Percentiles rank a stretch among this genome's conserved stretches.
These are phyloP conservation scores for Ceratotherium simum DNA, from an alignment of 2,113 vertebrate genomes.

Conservation along the genomic window DNA sequence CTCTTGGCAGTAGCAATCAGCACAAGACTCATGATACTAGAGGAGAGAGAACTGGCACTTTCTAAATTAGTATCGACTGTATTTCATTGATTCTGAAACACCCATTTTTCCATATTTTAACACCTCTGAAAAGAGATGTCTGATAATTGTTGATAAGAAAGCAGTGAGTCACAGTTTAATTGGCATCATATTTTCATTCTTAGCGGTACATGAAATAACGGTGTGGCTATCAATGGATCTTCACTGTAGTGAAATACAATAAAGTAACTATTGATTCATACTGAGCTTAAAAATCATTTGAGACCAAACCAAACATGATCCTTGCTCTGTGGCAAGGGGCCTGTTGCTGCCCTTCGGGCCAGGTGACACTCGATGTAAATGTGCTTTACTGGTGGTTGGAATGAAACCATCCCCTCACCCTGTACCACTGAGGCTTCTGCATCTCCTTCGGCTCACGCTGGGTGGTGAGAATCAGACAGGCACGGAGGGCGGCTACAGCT, in stretches of 20 bases:
- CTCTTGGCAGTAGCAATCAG: neutral
- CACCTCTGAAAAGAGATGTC: neutral
- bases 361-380: accelerated
- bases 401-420: conserved; percentile 88
- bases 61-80: neutral
- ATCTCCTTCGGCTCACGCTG: conserved; percentile 99
- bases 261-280: neutral
- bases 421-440: conserved; percentile 99
- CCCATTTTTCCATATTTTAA: neutral
- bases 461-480: conserved; percentile 97
- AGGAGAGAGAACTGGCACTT: neutral
- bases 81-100: neutral
- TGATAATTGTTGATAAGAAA: neutral
- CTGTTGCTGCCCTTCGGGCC: too few relatives aligned
- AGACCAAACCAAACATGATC: neutral
- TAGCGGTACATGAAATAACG: neutral
- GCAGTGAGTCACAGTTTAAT: neutral
- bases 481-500: conserved; percentile 96
- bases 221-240: neutral
- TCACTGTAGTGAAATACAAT: neutral
- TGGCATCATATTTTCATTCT: neutral
- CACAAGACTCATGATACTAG: neutral
- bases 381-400: neutral
- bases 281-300: neutral
- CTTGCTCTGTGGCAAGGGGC: neutral